Percentiles rank a stretch among this genome's conserved stretches.
phyloP scores from a whole-genome alignment of 1,140 invertebrate species.

The Samia ricini region DNA sequence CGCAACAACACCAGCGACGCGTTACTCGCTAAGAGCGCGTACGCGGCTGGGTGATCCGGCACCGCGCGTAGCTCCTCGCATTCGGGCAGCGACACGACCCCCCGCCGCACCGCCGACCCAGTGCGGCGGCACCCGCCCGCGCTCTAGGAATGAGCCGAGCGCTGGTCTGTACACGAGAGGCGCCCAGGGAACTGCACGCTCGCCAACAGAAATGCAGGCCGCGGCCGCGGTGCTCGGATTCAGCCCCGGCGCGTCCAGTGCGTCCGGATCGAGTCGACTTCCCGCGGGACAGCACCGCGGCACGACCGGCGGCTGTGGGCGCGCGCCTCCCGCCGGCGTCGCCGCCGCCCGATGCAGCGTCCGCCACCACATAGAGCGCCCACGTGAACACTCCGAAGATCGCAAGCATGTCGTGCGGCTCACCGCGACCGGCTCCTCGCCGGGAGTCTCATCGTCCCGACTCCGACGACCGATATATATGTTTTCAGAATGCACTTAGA shows the following conservation, averaged over 20 bases:
- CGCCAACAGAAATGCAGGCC: constrained; percentile 36
- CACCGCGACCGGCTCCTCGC: constrained; percentile 20
- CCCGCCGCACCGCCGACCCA: constrained; percentile 66
- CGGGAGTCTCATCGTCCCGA: not conserved
- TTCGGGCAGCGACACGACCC: constrained; percentile 44
- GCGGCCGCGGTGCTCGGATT: constrained; percentile 17
- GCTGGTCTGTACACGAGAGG: constrained; percentile 77
- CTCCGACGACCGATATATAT: not conserved
- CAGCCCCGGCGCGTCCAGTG: constrained; percentile 27
- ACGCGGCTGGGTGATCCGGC: constrained; percentile 51
- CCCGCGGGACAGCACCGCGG: constrained; percentile 76
- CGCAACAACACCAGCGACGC: constrained; percentile 77
- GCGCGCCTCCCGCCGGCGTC: constrained; percentile 40
- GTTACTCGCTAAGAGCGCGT: constrained; percentile 77
- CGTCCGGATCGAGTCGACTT: constrained; percentile 51
- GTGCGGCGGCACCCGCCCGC: constrained; percentile 59
- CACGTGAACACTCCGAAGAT: constrained; percentile 18
- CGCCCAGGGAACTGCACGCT: constrained; percentile 53
- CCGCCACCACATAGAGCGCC: constrained; percentile 29
- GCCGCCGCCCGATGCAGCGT: constrained; percentile 27
- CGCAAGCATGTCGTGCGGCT: constrained; percentile 23
- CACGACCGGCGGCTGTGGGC: constrained; percentile 58
- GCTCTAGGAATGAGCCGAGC: constrained; percentile 38
- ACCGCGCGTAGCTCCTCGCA: constrained; percentile 55
- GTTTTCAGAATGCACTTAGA: not conserved